Conservation (phyloP, 2,888 invertebrate species). For the Helleia helle region DNA sequence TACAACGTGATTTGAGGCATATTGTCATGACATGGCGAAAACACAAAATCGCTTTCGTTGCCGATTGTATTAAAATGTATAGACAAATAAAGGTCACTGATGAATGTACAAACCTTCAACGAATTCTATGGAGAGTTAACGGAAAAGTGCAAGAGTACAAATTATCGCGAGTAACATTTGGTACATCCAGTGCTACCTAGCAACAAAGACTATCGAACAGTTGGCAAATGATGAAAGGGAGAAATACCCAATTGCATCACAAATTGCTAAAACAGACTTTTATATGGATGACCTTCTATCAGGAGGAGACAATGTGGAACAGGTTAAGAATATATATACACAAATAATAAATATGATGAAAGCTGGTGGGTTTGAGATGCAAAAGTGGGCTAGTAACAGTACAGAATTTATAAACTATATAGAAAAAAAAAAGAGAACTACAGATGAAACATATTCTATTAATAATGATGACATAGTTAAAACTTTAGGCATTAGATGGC, state of each 20-base stretch:
- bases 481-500: constrained; percentile 11
- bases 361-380: constrained; percentile 25
- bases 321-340: constrained; percentile 16
- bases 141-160: neutral
- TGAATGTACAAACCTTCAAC: neutral
- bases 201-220: constrained; percentile 19
- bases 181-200: constrained; percentile 20
- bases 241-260: constrained; percentile 12
- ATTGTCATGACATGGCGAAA: neutral
- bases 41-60: neutral
- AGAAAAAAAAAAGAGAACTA: neutral
- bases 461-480: constrained; percentile 14
- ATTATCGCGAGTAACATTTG: constrained; percentile 69
- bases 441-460: neutral
- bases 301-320: constrained; percentile 17
- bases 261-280: constrained; percentile 11
- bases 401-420: constrained; percentile 8
- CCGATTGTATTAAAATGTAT: neutral
- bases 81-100: neutral
- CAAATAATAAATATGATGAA: constrained; percentile 22
- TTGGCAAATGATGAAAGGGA: constrained; percentile 13
- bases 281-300: constrained; percentile 24
- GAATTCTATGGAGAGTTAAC: neutral
- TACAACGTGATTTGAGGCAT: neutral
- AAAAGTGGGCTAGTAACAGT: constrained; percentile 22